These are phyloP conservation scores for Macrocentrus cingulum DNA, from an alignment of 1,140 invertebrate species.

Conservation along the genomic window DNA sequence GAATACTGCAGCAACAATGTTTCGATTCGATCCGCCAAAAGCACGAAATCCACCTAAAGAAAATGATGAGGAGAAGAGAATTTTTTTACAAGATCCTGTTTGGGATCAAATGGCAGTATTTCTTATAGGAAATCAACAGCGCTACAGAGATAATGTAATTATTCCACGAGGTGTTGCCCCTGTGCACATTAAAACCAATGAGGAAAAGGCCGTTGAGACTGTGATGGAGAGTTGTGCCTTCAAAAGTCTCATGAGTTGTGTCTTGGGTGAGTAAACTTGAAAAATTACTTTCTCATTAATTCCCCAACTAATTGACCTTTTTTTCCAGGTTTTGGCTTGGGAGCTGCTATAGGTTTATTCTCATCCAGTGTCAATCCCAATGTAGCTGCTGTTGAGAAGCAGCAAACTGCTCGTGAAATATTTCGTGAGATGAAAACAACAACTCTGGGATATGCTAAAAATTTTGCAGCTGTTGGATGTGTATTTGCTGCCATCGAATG, in stretches of 20 bases:
- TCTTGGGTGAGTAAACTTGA: slow-evolving; percentile 69
- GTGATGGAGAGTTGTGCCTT: slow-evolving; percentile 91
- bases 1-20: slow-evolving; percentile 22
- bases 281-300: slow-evolving; percentile 14
- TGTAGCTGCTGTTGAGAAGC: slow-evolving; percentile 75
- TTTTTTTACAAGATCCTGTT: slow-evolving; percentile 39
- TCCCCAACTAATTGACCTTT: slow-evolving; percentile 33
- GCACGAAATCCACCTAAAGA: not conserved
- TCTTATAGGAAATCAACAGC: slow-evolving; percentile 47
- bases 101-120: slow-evolving; percentile 47
- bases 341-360: slow-evolving; percentile 91
- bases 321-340: slow-evolving; percentile 84
- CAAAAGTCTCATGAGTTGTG: slow-evolving; percentile 87
- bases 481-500: slow-evolving; percentile 94
- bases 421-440: slow-evolving; percentile 90
- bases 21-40: slow-evolving; percentile 23
- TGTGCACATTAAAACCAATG: slow-evolving; percentile 77
- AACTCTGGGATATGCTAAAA: slow-evolving; percentile 92
- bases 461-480: slow-evolving; percentile 93
- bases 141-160: slow-evolving; percentile 78
- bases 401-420: slow-evolving; percentile 81
- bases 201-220: slow-evolving; percentile 84
- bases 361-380: slow-evolving; percentile 93
- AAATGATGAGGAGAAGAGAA: slow-evolving; percentile 13
- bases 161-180: slow-evolving; percentile 77